Percentiles rank a stretch among this genome's conserved stretches.
These are phyloP conservation scores for Drosophila ezoana DNA, from an alignment of 2,888 invertebrate species.

Conservation along the genomic window DNA sequence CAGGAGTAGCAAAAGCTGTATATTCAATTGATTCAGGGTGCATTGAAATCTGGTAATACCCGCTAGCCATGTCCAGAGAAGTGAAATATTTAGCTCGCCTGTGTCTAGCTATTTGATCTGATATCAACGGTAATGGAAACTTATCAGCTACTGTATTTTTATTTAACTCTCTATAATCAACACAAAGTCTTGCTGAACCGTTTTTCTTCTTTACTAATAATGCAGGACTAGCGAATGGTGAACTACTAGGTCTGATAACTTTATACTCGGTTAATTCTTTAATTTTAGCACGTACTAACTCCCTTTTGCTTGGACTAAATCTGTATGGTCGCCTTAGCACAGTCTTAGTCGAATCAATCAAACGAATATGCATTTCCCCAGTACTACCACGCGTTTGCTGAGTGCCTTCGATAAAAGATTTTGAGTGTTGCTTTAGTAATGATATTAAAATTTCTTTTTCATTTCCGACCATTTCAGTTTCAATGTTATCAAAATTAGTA, in stretches of 20 bases:
- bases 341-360: conserved; percentile 16
- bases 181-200: conserved; percentile 15
- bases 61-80: conserved; percentile 12
- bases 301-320: conserved; percentile 16
- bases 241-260: conserved; percentile 13
- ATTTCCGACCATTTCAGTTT: neutral
- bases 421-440: conserved; percentile 11
- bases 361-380: conserved; percentile 15
- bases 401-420: conserved; percentile 7
- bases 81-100: conserved; percentile 16
- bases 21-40: conserved; percentile 2
- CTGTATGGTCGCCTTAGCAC: conserved; percentile 14
- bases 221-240: conserved; percentile 10
- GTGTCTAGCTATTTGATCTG: conserved; percentile 8
- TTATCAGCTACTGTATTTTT: conserved; percentile 16
- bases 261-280: conserved; percentile 13
- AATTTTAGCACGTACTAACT: conserved; percentile 8
- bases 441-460: conserved; percentile 5
- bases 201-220: conserved; percentile 14
- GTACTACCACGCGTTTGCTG: conserved; percentile 3
- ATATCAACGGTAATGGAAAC: conserved; percentile 13
- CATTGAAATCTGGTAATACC: conserved; percentile 7
- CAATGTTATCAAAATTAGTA: no score
- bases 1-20: neutral
- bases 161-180: conserved; percentile 21